A percentile compares a stretch with the other conserved stretches of the same genome.
phyloP scores from a whole-genome alignment of 2,113 vertebrate genomes.

The Noturus placidus region DNA sequence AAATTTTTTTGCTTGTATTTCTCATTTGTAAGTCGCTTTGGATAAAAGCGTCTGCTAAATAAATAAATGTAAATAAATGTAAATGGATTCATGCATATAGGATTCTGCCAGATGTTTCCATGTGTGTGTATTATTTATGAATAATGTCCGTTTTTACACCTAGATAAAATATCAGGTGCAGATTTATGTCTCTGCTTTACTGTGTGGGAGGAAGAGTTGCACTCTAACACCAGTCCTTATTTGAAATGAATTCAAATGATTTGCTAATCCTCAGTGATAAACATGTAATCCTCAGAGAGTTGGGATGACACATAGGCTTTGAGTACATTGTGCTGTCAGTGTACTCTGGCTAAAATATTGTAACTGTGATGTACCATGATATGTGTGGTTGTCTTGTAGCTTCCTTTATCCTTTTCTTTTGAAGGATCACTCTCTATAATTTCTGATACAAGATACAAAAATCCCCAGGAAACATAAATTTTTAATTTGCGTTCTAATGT shows the following conservation, averaged over 20 bases:
- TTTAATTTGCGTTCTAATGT: neutral
- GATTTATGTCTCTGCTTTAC: neutral
- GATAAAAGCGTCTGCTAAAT: neutral
- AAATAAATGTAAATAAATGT: neutral
- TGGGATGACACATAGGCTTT: conserved; percentile 19
- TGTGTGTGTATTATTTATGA: neutral
- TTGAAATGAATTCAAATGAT: conserved; percentile 20
- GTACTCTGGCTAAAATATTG: neutral
- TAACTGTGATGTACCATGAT: neutral
- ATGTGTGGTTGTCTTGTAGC: neutral
- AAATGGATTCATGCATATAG: neutral
- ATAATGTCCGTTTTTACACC: neutral
- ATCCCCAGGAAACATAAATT: neutral
- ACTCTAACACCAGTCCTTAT: neutral
- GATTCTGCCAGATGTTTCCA: neutral
- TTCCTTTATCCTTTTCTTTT: neutral
- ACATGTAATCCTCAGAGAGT: conserved; percentile 29
- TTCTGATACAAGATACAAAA: neutral
- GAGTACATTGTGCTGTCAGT: neutral
- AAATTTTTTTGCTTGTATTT: too few species aligned
- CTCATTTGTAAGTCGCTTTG: too few species aligned
- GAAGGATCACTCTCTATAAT: neutral
- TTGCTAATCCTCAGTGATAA: conserved; percentile 28
- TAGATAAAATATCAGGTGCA: neutral
- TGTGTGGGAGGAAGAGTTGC: neutral